Evolutionary conservation across 2,888 invertebrate species (phyloP).

Genomic region (Ormyrus thymus): DNA sequence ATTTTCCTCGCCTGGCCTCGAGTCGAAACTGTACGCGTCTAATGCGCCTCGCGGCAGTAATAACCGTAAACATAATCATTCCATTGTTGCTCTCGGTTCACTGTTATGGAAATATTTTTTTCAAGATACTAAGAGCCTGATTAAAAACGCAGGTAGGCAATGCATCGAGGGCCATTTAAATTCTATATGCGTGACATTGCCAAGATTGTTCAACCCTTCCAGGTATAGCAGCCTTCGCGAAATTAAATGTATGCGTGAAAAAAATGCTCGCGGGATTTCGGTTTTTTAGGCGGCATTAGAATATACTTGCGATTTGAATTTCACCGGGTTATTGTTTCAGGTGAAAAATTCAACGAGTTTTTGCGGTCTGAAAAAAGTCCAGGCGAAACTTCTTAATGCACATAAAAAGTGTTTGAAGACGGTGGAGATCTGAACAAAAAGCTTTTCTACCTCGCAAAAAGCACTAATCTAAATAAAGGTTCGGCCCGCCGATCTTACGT

Average conservation of each 20-base stretch:
- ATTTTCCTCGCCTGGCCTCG: no score
- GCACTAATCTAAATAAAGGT: no score
- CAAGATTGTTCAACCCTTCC: conserved; percentile 42
- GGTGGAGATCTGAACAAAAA: conserved; percentile 4
- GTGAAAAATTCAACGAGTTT: conserved; percentile 11
- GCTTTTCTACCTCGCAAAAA: no score
- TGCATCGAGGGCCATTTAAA: conserved; percentile 31
- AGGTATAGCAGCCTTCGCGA: conserved; percentile 27
- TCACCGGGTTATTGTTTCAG: conserved; percentile 11
- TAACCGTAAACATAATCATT: conserved; percentile 30
- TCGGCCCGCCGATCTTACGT: no score
- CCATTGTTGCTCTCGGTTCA: neutral
- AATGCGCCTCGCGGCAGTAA: neutral
- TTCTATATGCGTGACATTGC: conserved; percentile 21
- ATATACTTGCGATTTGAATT: conserved; percentile 7
- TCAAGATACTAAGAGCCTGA: conserved; percentile 2
- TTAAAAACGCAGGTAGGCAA: neutral
- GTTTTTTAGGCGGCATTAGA: conserved; percentile 2
- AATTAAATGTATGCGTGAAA: conserved; percentile 35
- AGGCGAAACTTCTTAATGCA: neutral
- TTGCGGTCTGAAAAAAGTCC: conserved; percentile 1
- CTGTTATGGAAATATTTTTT: conserved; percentile 31
- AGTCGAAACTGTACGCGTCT: no score
- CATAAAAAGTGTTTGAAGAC: no score
- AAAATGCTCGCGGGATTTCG: conserved; percentile 13